Evolutionary conservation across 2,113 vertebrate species (phyloP), one percentile per base, ranked within the genome.

Genomic region (Ascaphus truei): DNA sequence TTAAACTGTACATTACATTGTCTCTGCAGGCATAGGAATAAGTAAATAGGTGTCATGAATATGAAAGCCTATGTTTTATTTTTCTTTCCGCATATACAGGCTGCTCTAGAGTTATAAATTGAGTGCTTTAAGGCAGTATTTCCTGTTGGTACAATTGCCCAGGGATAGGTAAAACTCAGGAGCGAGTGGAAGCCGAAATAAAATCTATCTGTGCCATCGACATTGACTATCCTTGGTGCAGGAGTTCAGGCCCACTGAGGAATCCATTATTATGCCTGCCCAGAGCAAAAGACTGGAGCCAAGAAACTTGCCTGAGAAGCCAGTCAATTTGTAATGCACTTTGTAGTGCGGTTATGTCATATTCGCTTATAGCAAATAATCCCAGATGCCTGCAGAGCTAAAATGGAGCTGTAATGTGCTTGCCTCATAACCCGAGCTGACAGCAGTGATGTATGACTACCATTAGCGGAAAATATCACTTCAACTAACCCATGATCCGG

Each of bases 381-480:
- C 95, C 95, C 95, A 95, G 93, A 98, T 94, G 95, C 94, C 94
- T 93, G 93, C 94, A 95, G 94, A 94, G 94, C 92, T 96, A 95
- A 95, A 97, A 98, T 98, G 94, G 96, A 98, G 96, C 95, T 95
- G 94, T 98, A 98, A 97, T 94, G 92, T 95, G 93, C 91, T 95
- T 88, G 93, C 93, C 94, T 97, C 92, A 95, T 98, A 98, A 98
- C 96, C 95, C 86, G 84, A 91, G 93, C 94, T 98, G 96, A 98
- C 96, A 98, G 94, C 92, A 80, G 91, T 98, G 96, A 98, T 98
- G 94, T 96, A 98, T 92, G 96, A 98, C 95, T 93, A 95, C 96
- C 93, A 98, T 98, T 98, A 98, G 94, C 87, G 94, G 96, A 96
- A 98, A 98, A 98, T 98, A 98, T 98, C 96, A 98, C 96, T 98